These are phyloP conservation scores for Luidia sarsii DNA, from an alignment of 53 echinoderm and acorn worm genomes.

Conservation along the genomic window DNA sequence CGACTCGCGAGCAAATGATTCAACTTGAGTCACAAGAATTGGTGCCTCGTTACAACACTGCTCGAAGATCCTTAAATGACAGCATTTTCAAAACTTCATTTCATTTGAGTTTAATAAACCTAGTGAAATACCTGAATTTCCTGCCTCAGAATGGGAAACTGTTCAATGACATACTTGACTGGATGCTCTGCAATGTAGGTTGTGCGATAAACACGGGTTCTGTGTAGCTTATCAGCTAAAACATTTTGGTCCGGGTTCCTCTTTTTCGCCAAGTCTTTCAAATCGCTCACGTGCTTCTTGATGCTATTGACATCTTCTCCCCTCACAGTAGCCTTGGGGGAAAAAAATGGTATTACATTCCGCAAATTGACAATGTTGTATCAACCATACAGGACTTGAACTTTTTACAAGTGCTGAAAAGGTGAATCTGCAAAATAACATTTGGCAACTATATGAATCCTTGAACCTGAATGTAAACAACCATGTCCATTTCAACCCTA, in stretches of 20 bases:
- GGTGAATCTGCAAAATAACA: neutral
- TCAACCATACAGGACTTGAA: neutral
- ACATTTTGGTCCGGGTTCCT: conserved; percentile 26
- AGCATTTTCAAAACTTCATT: neutral
- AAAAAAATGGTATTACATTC: neutral
- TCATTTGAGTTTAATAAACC: neutral
- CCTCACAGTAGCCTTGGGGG: neutral
- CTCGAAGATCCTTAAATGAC: neutral
- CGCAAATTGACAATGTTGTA: neutral
- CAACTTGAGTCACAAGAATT: neutral
- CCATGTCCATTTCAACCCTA: too few species aligned
- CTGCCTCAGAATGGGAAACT: conserved; percentile 19
- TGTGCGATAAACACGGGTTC: conserved; percentile 18
- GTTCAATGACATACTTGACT: conserved; percentile 3
- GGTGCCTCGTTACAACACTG: neutral
- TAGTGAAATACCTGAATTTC: conserved; percentile 6
- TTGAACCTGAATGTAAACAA: neutral
- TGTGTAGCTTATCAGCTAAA: neutral
- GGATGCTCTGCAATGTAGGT: conserved; percentile 18
- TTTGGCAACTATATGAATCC: neutral
- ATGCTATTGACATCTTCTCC: conserved; percentile 27
- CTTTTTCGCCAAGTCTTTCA: conserved; percentile 8
- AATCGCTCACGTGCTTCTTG: conserved; percentile 7
- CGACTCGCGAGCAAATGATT: too few species aligned
- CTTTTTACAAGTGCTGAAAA: neutral